phyloP scores from a whole-genome alignment of 1,140 invertebrate species.

The Lutraria rhynchaena region DNA sequence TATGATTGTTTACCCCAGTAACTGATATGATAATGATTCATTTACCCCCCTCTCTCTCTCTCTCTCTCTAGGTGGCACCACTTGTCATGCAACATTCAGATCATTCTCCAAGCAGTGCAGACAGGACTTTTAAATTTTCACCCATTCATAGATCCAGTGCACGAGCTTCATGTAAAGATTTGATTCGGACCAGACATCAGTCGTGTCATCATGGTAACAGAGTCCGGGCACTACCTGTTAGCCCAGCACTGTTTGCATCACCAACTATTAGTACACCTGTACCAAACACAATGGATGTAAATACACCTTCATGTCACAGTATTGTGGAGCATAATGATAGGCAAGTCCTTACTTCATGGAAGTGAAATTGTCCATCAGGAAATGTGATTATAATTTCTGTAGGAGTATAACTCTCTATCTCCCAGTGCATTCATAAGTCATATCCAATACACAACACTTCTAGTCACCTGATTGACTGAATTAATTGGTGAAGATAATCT shows the following conservation, averaged over 20 bases:
- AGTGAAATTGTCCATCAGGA: no score
- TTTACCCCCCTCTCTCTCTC: not conserved
- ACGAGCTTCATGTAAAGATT: not conserved
- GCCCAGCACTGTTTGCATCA: conserved; percentile 25
- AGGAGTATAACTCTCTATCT: no score
- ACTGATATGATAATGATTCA: not conserved
- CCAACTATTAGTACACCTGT: conserved; percentile 25
- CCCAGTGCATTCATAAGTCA: no score
- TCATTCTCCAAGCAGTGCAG: not conserved
- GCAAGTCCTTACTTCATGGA: no score
- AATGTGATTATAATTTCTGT: no score
- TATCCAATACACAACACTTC: not conserved
- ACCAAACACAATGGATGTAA: not conserved
- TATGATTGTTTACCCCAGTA: not conserved
- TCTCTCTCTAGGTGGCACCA: not conserved
- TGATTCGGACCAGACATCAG: not conserved
- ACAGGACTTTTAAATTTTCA: not conserved
- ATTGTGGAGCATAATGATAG: conserved; percentile 26
- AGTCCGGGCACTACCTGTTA: conserved; percentile 18
- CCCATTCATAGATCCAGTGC: not conserved
- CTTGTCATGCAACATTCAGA: not conserved
- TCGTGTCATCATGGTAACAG: no score
- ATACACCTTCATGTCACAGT: conserved; percentile 20
- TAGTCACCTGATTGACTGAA: not conserved
- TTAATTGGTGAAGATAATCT: not conserved